Evolutionary conservation across 2,888 invertebrate species (phyloP).

Genomic region (Cephus pulcher): DNA sequence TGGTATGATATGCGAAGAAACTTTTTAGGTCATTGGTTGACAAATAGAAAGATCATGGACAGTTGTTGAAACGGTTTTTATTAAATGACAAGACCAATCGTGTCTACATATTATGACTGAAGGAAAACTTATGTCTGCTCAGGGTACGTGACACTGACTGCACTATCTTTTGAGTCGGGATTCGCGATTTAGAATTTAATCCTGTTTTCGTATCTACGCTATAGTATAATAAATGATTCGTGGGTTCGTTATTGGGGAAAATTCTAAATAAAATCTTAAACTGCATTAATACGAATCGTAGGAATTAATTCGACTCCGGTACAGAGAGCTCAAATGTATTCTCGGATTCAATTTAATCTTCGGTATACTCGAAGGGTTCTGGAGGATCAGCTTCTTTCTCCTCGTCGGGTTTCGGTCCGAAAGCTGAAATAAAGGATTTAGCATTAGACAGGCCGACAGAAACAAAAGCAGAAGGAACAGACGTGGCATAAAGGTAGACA

Average conservation of each 20-base stretch:
- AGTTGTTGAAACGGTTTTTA: background rate
- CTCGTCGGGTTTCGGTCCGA: conserved; percentile 91
- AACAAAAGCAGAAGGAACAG: background rate
- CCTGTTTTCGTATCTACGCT: no score
- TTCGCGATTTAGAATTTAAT: background rate
- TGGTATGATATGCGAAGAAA: background rate
- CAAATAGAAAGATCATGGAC: background rate
- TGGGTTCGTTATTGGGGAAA: background rate
- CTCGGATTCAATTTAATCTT: conserved; percentile 71
- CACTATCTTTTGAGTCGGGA: background rate
- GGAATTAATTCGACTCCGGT: background rate
- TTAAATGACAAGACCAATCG: background rate
- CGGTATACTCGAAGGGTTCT: conserved; percentile 96
- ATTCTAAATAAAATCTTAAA: background rate
- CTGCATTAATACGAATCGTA: background rate
- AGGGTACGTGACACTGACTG: background rate
- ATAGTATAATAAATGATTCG: no score
- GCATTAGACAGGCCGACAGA: background rate
- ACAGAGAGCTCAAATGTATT: conserved; percentile 1
- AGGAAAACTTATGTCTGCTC: background rate
- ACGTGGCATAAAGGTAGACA: background rate
- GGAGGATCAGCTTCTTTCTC: conserved; percentile 97
- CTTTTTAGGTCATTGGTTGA: background rate
- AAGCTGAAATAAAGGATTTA: conserved; percentile 69
- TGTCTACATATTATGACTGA: background rate